Evolutionary conservation across 2,888 invertebrate species (phyloP).

Genomic region (Heliconius ismenius): DNA sequence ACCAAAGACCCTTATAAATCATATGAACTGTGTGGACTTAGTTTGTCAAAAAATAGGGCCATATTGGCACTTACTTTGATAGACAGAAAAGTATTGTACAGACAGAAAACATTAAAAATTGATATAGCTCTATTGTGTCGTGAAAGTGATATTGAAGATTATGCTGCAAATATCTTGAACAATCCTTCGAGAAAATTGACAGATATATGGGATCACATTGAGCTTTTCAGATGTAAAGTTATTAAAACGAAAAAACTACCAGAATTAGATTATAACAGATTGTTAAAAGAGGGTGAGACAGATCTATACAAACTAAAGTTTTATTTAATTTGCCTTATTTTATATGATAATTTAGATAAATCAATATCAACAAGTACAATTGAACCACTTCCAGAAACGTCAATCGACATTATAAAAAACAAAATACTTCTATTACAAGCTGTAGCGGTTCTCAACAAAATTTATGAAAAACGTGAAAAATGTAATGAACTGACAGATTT

Average conservation of each 20-base stretch:
- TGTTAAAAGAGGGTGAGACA: conserved; percentile 52
- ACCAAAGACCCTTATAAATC: conserved; percentile 56
- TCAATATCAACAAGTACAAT: conserved; percentile 46
- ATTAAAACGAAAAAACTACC: conserved; percentile 62
- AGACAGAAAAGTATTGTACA: conserved; percentile 56
- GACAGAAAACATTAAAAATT: conserved; percentile 58
- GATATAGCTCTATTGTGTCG: conserved; percentile 56
- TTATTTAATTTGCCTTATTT: conserved; percentile 57
- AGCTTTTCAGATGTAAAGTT: conserved; percentile 60
- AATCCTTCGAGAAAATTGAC: conserved; percentile 61
- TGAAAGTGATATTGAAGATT: conserved; percentile 50
- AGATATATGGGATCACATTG: conserved; percentile 65
- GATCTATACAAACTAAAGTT: conserved; percentile 65
- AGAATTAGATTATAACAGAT: conserved; percentile 50
- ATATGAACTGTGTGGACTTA: conserved; percentile 56
- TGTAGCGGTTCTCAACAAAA: conserved; percentile 47
- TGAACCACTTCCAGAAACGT: conserved; percentile 56
- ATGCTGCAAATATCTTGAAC: conserved; percentile 49
- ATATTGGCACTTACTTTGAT: conserved; percentile 55
- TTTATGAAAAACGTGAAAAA: conserved; percentile 49
- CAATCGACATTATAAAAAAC: conserved; percentile 58
- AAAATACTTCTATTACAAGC: conserved; percentile 61
- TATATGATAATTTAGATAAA: conserved; percentile 54
- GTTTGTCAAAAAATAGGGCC: conserved; percentile 57
- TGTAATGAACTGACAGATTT: conserved; percentile 47